Evolutionary conservation across 2,888 invertebrate species (phyloP), one percentile per base, ranked within the genome.

Genomic region (Saturnia pavonia): DNA sequence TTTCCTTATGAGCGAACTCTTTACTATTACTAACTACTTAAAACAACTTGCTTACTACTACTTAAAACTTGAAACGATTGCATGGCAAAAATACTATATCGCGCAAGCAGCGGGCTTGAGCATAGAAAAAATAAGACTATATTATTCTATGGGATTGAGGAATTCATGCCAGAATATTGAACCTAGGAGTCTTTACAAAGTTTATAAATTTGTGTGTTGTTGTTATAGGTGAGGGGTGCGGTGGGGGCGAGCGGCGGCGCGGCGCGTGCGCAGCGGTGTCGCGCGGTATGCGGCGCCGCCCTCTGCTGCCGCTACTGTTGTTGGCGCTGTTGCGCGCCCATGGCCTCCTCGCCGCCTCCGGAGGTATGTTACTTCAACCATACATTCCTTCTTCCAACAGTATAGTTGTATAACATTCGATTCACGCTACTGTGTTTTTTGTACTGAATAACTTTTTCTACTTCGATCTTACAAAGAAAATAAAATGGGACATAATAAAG

Each of bases 221-320:
- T 9, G 74, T 78, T 71, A 1, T 80, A 92, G 93, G 92, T 92
- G 92, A 91, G 91, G 89, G 90, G 85, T 65, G 72, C 68, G 69
- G 89, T 85, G 87, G 87, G 85, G 87, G 89, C 88, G 85, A 82
- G 90, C 89, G 90, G 90, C 89, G 89, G 86, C 85, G 89, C 87
- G 85, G 88, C 88, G 90, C 87, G 86, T 85, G 88, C 87, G 89
- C 87, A 83, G 90, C 88, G 87, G 90, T 86, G 89, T 85, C 89
- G 91, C 92, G 91, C 92, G 92, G 92, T 90, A 91, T 92, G 92
- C 92, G 91, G 89, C 91, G 91, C 89, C 91, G 91, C 88, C 92
- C 92, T 89, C 91, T 92, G 89, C 90, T 91, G 90, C 89, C 91
- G 89, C 87, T 91, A 90, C 88, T 93, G 88, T 88, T 92, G 89